Evolutionary conservation across 2,888 invertebrate genomes (phyloP).

Genomic region (Stenolophus ochropezus): DNA sequence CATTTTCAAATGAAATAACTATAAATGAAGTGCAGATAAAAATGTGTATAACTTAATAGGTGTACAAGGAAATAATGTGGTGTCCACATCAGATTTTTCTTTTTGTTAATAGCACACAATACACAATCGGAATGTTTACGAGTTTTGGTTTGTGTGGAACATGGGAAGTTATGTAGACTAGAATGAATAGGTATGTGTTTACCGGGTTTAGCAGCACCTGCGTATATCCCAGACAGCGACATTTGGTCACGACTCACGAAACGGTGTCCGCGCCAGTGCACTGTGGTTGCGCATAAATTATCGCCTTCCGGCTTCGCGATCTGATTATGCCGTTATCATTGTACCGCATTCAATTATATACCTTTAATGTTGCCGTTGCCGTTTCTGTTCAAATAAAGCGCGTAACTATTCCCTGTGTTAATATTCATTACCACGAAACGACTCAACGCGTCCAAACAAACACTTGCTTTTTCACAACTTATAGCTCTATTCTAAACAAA

Average conservation of each 20-base stretch:
- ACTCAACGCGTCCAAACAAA: too few relatives aligned
- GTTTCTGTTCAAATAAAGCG: background rate
- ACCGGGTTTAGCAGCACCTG: background rate
- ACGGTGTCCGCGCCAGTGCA: background rate
- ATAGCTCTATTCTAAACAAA: too few relatives aligned
- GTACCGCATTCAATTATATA: background rate
- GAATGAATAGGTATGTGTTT: background rate
- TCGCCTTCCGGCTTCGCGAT: background rate
- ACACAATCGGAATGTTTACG: too few relatives aligned
- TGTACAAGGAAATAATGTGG: too few relatives aligned
- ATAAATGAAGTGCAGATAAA: too few relatives aligned
- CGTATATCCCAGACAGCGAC: background rate
- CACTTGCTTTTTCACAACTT: too few relatives aligned
- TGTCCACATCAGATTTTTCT: too few relatives aligned
- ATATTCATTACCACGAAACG: too few relatives aligned
- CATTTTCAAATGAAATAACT: too few relatives aligned
- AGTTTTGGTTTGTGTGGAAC: background rate
- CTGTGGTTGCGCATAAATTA: conserved; percentile 5
- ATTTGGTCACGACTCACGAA: background rate
- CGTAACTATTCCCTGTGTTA: too few relatives aligned
- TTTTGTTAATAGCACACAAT: too few relatives aligned
- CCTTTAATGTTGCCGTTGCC: background rate
- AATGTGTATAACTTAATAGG: too few relatives aligned
- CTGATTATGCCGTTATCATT: background rate
- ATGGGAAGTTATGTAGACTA: background rate